A percentile compares a stretch with the other conserved stretches of the same genome.
Evolutionary conservation across 2,888 invertebrate genomes (phyloP).

Genomic region (Drosophila bunnanda): DNA sequence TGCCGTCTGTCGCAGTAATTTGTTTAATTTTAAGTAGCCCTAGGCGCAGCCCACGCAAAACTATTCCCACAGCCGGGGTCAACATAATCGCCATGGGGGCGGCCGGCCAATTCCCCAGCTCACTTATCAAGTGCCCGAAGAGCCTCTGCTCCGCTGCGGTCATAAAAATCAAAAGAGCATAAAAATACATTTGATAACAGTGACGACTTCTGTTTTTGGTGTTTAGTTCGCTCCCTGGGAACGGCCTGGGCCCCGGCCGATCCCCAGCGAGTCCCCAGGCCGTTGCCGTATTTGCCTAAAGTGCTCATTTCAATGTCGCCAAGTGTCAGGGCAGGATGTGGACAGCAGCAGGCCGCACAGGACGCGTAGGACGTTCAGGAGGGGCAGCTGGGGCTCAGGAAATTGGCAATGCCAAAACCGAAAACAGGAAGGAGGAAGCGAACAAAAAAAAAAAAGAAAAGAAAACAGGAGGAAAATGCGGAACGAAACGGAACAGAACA

Average conservation of each 20-base stretch:
- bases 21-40: conserved; percentile 79
- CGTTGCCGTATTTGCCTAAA: conserved; percentile 74
- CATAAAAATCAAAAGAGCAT: conserved; percentile 80
- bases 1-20: conserved; percentile 56
- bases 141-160: conserved; percentile 57
- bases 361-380: conserved; percentile 1
- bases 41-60: conserved; percentile 33
- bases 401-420: conserved; percentile 73
- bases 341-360: conserved; percentile 35
- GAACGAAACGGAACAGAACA: conserved; percentile 21
- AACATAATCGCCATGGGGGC: conserved; percentile 37
- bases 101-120: conserved; percentile 51
- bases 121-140: conserved; percentile 71
- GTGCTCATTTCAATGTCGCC: conserved; percentile 80
- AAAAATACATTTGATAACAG: conserved; percentile 80
- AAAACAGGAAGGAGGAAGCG: conserved; percentile 24
- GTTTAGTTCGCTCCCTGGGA: conserved; percentile 49
- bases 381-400: conserved; percentile 55
- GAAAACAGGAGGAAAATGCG: conserved; percentile 9
- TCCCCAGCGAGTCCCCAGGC: conserved; percentile 34
- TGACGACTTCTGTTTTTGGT: conserved; percentile 58
- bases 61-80: conserved; percentile 43
- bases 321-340: conserved; percentile 74
- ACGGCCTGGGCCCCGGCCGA: background rate
- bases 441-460: conserved; percentile 4